Base-by-base conservation (phyloP, 2,888 invertebrate genomes). In the Lottia gigantea region DNA sequence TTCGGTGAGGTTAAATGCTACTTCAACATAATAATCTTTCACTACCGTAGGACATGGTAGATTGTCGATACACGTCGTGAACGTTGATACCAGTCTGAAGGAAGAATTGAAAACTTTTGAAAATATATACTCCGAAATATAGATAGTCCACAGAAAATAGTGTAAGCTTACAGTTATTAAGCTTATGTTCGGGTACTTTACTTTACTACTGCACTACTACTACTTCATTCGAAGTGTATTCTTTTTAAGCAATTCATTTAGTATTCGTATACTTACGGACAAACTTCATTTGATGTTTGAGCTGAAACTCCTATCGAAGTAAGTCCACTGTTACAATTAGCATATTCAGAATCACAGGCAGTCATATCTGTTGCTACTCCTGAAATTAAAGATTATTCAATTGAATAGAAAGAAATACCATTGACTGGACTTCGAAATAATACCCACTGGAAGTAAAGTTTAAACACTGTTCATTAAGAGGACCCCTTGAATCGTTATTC, bases 181-280 rank as follows among this genome's bases (percentile, higher is more conserved):
- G n/a, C n/a, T n/a, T n/a, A n/a, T n/a, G n/a, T n/a, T n/a, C n/a
- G n/a, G n/a, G n/a, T n/a, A n/a, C n/a, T n/a, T n/a, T n/a, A n/a
- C n/a, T n/a, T n/a, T n/a, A n/a, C n/a, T n/a, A n/a, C n/a, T n/a
- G n/a, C n/a, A n/a, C n/a, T n/a, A n/a, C n/a, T n/a, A n/a, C n/a
- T n/a, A 31, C 31, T 40, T 40, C 40, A 40, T 1, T 40, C 8
- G 6, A 40, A 40, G 31, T n/a, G n/a, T n/a, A n/a, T n/a, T n/a
- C n/a, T n/a, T n/a, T n/a, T n/a, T n/a, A n/a, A n/a, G n/a, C n/a
- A n/a, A n/a, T n/a, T n/a, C n/a, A n/a, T n/a, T n/a, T n/a, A n/a
- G n/a, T n/a, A n/a, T n/a, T n/a, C n/a, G n/a, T n/a, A 31, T 19
- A 55, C 55, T 55, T 55, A 55, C 55, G 55, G 23, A 55, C 55